phyloP scores from a whole-genome alignment of 2,113 vertebrate species.

The Canis aureus region DNA sequence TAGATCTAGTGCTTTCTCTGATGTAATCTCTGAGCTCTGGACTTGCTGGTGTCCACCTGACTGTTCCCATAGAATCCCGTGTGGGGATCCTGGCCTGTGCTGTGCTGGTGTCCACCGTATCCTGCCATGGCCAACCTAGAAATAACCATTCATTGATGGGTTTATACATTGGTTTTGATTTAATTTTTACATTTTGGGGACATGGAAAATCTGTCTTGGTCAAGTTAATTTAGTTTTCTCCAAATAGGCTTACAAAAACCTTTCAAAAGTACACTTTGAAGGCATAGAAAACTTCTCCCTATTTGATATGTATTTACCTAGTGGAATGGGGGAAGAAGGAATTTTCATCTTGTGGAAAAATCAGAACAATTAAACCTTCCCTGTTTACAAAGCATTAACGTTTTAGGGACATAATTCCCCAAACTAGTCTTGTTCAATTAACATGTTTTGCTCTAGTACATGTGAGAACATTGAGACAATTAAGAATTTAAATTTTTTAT shows the following conservation, averaged over 20 bases:
- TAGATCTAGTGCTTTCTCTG: background rate
- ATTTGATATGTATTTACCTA: background rate
- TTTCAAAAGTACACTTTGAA: background rate
- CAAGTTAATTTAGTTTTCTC: slow-evolving; percentile 13
- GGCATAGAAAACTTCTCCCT: background rate
- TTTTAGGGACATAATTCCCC: background rate
- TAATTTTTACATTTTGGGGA: slow-evolving; percentile 1
- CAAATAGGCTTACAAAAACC: background rate
- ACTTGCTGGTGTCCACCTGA: background rate
- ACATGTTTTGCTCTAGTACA: background rate
- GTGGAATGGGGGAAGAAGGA: background rate
- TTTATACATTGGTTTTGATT: background rate
- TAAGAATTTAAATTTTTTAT: slow-evolving; percentile 34
- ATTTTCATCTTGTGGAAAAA: background rate
- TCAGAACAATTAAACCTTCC: background rate
- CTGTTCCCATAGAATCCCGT: background rate
- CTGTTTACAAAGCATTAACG: background rate
- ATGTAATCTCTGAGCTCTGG: background rate
- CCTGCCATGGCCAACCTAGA: background rate
- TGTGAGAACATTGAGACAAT: slow-evolving; percentile 26
- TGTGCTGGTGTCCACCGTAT: background rate
- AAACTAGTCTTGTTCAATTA: background rate
- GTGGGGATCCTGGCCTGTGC: background rate
- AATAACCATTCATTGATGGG: background rate
- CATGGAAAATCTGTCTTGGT: background rate